Base-by-base conservation (phyloP, 2,797 vertebrate genomes). In the Arctocebus calabarensis region DNA sequence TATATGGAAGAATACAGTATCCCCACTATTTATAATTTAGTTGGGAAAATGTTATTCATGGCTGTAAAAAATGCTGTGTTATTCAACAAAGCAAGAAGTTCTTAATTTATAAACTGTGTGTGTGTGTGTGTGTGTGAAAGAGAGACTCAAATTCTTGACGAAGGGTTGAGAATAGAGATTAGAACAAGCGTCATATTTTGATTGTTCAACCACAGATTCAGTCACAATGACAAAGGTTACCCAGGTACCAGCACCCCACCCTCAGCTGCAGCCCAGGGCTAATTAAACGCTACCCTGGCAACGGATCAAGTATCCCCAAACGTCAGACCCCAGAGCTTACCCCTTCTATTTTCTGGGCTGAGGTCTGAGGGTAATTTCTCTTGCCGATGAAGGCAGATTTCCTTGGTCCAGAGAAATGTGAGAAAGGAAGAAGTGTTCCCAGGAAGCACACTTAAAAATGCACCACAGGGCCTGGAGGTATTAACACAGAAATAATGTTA, bases 201-300 rank as follows among this genome's bases (percentile, higher is more conserved):
- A 66, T 82, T 96, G 22, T 97, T 86, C 94, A 94, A 74, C 9
- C n/a, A 61, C 73, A 92, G 95, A 95, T 22, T 96, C 75, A 66
- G 93, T 96, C 45, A 27, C 78, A 96, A 93, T 95, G 88, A 85
- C 55, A 95, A 57, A 92, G 87, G 92, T 96, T 97, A 59, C 86
- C 66, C 90, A 97, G 87, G 88, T 96, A 83, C 91, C 88, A 91
- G 92, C 96, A 78, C 94, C 91, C 83, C 23, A 22, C 73, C 96
- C 77, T 79, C 96, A 84, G 45, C 97, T 29, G 52, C 95, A 98
- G 96, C 90, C 84, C 40, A 29, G 55, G 68, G 40, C 95, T 98
- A 97, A 97, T 97, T 98, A 98, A 97, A 84, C 1, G 94, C 96
- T 98, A 84, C 96, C 96, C 61, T 0, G 97, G 97, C 97, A 98